Conservation (phyloP, 2,113 vertebrate species). For the Alligator mississippiensis region DNA sequence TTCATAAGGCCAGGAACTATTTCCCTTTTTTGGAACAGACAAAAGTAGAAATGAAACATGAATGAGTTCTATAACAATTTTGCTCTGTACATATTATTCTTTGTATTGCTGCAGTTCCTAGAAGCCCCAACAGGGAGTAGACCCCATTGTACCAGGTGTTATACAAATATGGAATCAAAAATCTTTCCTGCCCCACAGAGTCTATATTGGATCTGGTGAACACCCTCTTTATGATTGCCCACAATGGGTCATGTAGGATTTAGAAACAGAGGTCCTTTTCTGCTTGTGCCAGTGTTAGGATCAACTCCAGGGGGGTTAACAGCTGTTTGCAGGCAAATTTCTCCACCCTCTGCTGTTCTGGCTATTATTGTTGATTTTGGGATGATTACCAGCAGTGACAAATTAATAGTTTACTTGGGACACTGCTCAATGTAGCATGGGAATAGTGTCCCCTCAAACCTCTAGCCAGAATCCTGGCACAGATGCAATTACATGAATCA, state of each 20-base stretch:
- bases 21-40: not conserved
- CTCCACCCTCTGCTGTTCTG: rapidly evolving
- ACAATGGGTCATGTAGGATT: not conserved
- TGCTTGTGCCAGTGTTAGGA: not conserved
- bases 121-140: rapidly evolving
- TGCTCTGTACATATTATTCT: not conserved
- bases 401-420: not conserved
- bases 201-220: not conserved
- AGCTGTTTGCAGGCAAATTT: not conserved
- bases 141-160: not conserved
- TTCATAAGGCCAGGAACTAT: not conserved
- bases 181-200: no score
- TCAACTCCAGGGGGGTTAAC: not conserved
- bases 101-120: not conserved
- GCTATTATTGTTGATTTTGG: not conserved
- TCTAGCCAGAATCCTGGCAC: not conserved
- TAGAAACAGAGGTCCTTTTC: not conserved
- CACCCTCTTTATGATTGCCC: not conserved
- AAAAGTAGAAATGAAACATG: not conserved
- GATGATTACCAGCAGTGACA: not conserved
- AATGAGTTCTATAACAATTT: rapidly evolving
- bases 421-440: not conserved
- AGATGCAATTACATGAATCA: not conserved
- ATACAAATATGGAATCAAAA: not conserved
- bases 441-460: rapidly evolving